A percentile compares a stretch with the other conserved stretches of the same genome.
Conservation (phyloP, 2,888 invertebrate species). For the Sepioteuthis lessoniana region DNA sequence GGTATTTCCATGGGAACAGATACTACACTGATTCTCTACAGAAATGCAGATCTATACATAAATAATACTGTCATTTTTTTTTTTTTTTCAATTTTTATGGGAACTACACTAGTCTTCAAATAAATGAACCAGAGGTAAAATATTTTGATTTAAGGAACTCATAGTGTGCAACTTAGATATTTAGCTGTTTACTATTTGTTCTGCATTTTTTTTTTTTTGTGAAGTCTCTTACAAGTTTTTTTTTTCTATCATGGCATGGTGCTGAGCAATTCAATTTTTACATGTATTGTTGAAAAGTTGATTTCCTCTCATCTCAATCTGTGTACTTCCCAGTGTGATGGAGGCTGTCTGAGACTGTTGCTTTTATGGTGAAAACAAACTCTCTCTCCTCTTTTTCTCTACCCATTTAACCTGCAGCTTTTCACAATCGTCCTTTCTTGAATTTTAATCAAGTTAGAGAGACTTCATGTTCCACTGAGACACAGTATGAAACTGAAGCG, state of each 20-base stretch:
- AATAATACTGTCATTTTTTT: too few species aligned
- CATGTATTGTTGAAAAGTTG: neutral
- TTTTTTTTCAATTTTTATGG: too few species aligned
- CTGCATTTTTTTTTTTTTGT: neutral
- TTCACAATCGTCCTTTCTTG: neutral
- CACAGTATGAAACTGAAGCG: neutral
- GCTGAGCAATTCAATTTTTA: neutral
- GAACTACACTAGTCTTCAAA: neutral
- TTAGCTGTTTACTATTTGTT: neutral
- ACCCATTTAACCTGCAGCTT: neutral
- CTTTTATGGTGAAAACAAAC: neutral
- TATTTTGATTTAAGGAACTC: neutral
- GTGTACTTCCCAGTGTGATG: neutral
- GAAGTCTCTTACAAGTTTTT: neutral
- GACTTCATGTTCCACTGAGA: neutral
- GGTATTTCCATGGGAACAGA: too few species aligned
- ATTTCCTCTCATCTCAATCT: neutral
- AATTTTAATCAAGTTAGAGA: neutral
- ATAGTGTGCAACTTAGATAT: neutral
- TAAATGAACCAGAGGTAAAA: neutral
- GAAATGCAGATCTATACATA: too few species aligned
- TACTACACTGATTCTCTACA: too few species aligned
- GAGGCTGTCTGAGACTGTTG: neutral
- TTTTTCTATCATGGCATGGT: neutral
- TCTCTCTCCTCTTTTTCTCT: neutral